Conservation (phyloP, 2,113 vertebrate genomes). For the Rhinoptilus africanus region DNA sequence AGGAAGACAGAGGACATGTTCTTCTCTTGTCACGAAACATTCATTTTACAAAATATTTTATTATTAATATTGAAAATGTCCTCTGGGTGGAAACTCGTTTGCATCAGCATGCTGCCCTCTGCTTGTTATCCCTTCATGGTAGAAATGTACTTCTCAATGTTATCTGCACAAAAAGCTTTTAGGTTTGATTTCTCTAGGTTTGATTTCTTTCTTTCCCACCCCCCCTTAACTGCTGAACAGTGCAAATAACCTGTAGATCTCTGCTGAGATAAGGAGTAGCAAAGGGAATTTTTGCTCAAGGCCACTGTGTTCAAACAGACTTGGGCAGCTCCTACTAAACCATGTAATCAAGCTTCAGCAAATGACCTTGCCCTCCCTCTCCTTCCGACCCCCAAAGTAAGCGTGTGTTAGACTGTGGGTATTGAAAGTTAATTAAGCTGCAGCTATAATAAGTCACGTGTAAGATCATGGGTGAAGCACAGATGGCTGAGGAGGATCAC, state of each 20-base stretch:
- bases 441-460: not conserved
- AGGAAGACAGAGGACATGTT: not conserved
- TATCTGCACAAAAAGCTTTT: conserved; percentile 9
- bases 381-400: not conserved
- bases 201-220: not conserved
- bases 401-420: not conserved
- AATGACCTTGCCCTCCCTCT: conserved; percentile 13
- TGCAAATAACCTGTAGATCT: conserved; percentile 34
- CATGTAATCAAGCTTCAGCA: not conserved
- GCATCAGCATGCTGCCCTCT: not conserved
- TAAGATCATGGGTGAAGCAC: not conserved
- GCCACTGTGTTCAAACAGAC: conserved; percentile 8
- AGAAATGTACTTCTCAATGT: not conserved
- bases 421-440: not conserved
- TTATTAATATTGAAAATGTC: not conserved
- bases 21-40: not conserved
- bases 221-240: not conserved
- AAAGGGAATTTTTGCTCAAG: conserved; percentile 35
- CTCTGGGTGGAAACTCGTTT: not conserved
- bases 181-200: not conserved
- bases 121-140: not conserved
- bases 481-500: not conserved
- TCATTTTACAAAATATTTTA: not conserved
- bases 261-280: conserved; percentile 12
- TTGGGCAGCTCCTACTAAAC: not conserved